Percentiles rank a stretch among this genome's conserved stretches.
Conservation (phyloP, 2,888 invertebrate species). For the Troilus luridus region DNA sequence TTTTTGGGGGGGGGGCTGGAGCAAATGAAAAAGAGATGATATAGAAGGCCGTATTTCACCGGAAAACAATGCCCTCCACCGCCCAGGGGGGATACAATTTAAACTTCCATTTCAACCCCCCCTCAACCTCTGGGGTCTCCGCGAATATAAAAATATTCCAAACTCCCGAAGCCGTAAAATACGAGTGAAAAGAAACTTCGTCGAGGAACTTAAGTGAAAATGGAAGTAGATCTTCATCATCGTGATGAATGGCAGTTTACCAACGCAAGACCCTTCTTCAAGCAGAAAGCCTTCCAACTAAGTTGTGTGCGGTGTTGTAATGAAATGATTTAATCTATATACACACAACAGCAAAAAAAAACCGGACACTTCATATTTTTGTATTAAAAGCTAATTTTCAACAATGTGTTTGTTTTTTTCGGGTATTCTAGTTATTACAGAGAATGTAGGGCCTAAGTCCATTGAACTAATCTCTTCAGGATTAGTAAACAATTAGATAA, state of each 20-base stretch:
- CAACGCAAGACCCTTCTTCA: neutral
- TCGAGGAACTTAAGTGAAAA: conserved; percentile 13
- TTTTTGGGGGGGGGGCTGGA: neutral
- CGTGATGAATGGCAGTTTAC: conserved; percentile 47
- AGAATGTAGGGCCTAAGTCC: no score
- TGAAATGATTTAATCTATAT: neutral
- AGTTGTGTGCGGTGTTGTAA: neutral
- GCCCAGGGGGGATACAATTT: conserved; percentile 18
- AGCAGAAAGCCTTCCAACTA: neutral
- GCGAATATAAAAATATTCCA: conserved; percentile 49
- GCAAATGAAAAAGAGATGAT: conserved; percentile 38
- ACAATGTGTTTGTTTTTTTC: no score
- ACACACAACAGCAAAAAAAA: no score
- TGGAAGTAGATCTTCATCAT: conserved; percentile 51
- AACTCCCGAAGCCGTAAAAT: conserved; percentile 52
- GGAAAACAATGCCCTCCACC: neutral
- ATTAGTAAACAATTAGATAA: no score
- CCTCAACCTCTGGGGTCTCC: neutral
- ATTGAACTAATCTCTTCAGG: no score
- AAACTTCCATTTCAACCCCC: conserved; percentile 43
- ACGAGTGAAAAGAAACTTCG: conserved; percentile 45
- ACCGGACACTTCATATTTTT: no score
- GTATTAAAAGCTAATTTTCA: no score
- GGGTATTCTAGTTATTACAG: no score
- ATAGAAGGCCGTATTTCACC: conserved; percentile 44